A percentile compares a stretch with the other conserved stretches of the same genome.
Evolutionary conservation across 2,113 vertebrate species (phyloP).

Genomic region (Rhineura floridana): DNA sequence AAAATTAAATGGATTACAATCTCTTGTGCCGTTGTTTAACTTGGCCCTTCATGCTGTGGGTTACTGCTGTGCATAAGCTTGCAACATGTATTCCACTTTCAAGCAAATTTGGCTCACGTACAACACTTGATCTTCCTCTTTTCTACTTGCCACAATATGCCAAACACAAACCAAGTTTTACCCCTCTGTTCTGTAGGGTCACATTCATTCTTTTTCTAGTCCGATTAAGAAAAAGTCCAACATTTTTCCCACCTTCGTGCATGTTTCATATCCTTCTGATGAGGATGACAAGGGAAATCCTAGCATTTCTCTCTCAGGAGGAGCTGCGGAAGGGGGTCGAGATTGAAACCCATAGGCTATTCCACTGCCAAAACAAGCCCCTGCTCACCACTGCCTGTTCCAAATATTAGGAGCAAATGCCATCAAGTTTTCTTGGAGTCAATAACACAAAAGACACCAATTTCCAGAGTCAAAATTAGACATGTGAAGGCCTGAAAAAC

Average conservation of each 20-base stretch:
- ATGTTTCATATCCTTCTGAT: not conserved
- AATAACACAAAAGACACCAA: not conserved
- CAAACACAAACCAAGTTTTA: not conserved
- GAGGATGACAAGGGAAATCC: not conserved
- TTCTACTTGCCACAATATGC: not conserved
- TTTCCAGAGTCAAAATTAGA: too few species aligned
- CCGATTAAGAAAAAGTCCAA: not conserved
- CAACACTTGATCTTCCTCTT: not conserved
- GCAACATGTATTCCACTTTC: not conserved
- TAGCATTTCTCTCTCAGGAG: not conserved
- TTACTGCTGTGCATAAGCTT: not conserved
- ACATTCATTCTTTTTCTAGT: too few species aligned
- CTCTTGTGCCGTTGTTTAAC: not conserved
- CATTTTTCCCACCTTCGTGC: not conserved
- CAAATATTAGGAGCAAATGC: not conserved
- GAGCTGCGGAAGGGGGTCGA: not conserved
- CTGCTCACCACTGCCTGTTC: not conserved
- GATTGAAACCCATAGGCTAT: not conserved
- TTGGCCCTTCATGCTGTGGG: not conserved
- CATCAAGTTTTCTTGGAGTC: not conserved
- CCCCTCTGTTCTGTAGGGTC: not conserved
- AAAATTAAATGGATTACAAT: not conserved
- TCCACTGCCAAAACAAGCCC: not conserved
- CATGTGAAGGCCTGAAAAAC: too few species aligned
- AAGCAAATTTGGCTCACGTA: not conserved